These are phyloP conservation scores for Pipistrellus nathusii DNA, from an alignment of 2,797 vertebrate genomes.

Conservation along the genomic window DNA sequence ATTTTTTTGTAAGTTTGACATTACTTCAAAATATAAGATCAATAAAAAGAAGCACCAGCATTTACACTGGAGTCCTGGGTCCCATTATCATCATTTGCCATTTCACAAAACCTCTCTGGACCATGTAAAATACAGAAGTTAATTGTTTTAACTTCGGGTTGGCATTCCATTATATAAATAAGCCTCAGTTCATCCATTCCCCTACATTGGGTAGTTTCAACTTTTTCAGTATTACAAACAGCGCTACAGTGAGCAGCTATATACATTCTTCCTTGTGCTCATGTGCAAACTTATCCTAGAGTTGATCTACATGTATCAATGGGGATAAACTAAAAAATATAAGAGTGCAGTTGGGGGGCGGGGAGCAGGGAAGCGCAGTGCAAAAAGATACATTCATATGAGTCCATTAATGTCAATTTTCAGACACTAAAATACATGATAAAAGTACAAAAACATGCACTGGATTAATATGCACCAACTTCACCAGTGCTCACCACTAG, in stretches of 20 bases:
- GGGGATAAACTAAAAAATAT: neutral
- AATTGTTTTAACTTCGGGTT: neutral
- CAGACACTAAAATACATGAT: neutral
- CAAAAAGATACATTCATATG: neutral
- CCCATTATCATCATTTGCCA: neutral
- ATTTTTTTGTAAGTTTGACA: constrained; percentile 32
- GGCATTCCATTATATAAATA: neutral
- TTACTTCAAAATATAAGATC: constrained; percentile 5
- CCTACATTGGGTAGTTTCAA: neutral
- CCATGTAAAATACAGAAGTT: neutral
- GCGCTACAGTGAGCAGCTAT: neutral
- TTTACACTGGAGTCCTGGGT: neutral
- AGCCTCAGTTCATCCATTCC: neutral
- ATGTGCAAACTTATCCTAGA: neutral
- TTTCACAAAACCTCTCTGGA: neutral
- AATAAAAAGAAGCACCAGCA: neutral
- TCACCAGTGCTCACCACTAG: neutral
- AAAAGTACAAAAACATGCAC: neutral
- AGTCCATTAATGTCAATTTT: constrained; percentile 28
- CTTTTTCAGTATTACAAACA: neutral
- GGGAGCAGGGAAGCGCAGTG: too few species aligned
- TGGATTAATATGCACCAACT: neutral
- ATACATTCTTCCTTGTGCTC: neutral
- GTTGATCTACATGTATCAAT: neutral
- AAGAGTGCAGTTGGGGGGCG: neutral